phyloP scores from a whole-genome alignment of 1,140 invertebrate species.

The Bilobella aurantiaca region DNA sequence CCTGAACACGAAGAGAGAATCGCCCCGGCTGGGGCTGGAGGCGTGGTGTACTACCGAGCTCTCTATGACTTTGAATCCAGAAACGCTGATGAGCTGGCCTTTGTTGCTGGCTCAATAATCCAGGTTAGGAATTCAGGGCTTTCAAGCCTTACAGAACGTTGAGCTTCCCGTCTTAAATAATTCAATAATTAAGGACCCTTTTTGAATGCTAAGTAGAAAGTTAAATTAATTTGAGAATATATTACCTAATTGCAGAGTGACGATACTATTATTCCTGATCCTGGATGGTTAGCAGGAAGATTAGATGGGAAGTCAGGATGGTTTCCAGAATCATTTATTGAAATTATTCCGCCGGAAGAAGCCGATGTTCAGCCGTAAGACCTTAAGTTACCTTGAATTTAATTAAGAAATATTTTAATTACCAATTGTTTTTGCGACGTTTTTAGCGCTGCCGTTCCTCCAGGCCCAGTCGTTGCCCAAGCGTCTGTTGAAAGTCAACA shows the following conservation, averaged over 20 bases:
- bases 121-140: conserved; percentile 48
- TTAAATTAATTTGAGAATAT: not conserved
- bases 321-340: conserved; percentile 95
- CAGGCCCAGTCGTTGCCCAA: conserved; percentile 10
- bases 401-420: too few species aligned
- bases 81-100: conserved; percentile 84
- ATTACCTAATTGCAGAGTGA: conserved; percentile 51
- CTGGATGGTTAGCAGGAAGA: conserved; percentile 93
- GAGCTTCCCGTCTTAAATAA: not conserved
- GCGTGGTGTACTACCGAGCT: conserved; percentile 60
- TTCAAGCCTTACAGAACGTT: not conserved
- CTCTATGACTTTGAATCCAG: conserved; percentile 88
- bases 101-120: conserved; percentile 89
- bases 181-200: too few species aligned
- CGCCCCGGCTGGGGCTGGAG: not conserved
- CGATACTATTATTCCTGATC: conserved; percentile 74
- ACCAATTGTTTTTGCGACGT: too few species aligned
- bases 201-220: too few species aligned
- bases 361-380: not conserved
- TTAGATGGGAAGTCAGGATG: conserved; percentile 80
- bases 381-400: too few species aligned
- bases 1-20: not conserved
- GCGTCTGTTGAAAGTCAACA: conserved; percentile 39
- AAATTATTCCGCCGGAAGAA: conserved; percentile 50
- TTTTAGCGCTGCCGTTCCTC: too few species aligned